phyloP scores from a whole-genome alignment of 2,797 vertebrate genomes.

The Notolepis coatsorum region DNA sequence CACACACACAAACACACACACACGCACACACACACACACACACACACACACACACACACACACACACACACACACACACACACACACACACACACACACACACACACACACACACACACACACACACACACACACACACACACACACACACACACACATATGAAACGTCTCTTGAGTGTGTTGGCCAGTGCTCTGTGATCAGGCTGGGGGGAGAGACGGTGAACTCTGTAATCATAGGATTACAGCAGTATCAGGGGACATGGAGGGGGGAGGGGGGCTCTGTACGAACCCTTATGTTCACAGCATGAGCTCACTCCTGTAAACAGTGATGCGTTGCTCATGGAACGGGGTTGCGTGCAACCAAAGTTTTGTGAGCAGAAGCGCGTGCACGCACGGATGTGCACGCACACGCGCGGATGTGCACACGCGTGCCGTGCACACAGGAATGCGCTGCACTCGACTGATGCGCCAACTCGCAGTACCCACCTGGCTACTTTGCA shows the following conservation, averaged over 20 bases:
- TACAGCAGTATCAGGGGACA: slow-evolving; percentile 61
- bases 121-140: neutral
- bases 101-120: neutral
- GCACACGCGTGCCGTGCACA: no score
- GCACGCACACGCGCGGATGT: no score
- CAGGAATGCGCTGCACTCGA: no score
- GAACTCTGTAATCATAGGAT: slow-evolving; percentile 65
- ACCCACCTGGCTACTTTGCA: no score
- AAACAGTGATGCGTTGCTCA: no score
- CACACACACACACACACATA: neutral
- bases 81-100: slow-evolving; percentile 2
- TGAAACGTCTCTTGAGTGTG: slow-evolving; percentile 40
- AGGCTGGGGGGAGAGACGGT: slow-evolving; percentile 24
- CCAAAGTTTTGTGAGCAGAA: no score
- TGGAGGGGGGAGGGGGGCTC: no score
- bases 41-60: neutral
- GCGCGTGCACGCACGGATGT: no score
- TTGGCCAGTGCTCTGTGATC: slow-evolving; percentile 59
- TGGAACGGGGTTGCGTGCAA: no score
- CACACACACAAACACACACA: no score
- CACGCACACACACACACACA: neutral
- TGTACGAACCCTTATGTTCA: slow-evolving; percentile 62
- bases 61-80: slow-evolving; percentile 33
- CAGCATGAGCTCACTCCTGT: slow-evolving; percentile 61
- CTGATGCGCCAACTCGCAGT: no score